phyloP scores from a whole-genome alignment of 2,797 vertebrate genomes.

The Cyprinodon diabolis region DNA sequence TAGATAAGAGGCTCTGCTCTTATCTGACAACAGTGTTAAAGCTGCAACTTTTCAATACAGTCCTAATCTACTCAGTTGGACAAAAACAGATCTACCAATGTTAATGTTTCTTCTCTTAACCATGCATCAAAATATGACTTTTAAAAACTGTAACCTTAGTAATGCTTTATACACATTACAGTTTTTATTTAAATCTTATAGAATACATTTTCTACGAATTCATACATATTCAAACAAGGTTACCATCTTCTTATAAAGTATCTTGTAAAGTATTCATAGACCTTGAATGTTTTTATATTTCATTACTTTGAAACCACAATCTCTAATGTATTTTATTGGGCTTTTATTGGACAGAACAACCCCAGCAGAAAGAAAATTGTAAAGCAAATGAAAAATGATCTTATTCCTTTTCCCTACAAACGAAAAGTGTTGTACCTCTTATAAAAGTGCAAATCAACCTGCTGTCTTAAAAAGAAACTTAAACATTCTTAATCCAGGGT shows the following conservation, averaged over 20 bases:
- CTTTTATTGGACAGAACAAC: too few relatives aligned
- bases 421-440: too few relatives aligned
- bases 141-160: conserved; percentile 27
- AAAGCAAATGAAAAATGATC: too few relatives aligned
- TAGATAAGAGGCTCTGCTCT: not conserved
- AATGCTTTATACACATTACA: conserved; percentile 9
- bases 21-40: not conserved
- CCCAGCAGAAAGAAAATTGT: too few relatives aligned
- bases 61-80: not conserved
- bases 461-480: too few relatives aligned
- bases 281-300: not conserved
- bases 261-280: not conserved
- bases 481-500: too few relatives aligned
- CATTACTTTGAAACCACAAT: not conserved
- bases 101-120: not conserved
- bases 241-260: not conserved
- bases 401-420: too few relatives aligned
- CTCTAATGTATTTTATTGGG: not conserved
- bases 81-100: conserved; percentile 12
- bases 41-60: not conserved
- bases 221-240: not conserved
- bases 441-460: too few relatives aligned
- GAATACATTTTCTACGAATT: not conserved
- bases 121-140: conserved; percentile 14
- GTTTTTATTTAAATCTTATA: not conserved